Percentiles rank a stretch among this genome's conserved stretches.
These are phyloP conservation scores for Cabera pusaria DNA, from an alignment of 2,888 invertebrate genomes.

Conservation along the genomic window DNA sequence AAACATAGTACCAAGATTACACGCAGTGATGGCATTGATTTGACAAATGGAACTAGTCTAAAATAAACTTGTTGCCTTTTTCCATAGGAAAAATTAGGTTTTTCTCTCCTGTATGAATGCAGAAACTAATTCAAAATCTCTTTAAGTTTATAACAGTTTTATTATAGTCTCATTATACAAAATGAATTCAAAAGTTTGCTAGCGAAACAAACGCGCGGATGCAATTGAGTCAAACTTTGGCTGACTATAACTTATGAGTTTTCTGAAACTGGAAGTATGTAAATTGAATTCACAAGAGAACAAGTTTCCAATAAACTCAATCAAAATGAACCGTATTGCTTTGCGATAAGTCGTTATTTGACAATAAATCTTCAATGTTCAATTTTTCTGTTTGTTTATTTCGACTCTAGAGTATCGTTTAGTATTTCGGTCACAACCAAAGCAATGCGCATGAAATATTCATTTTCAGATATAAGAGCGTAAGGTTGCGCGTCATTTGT, in stretches of 20 bases:
- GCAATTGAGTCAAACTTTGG: constrained; percentile 29
- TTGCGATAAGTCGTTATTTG: constrained; percentile 11
- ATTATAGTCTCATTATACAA: background rate
- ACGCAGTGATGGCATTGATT: no score
- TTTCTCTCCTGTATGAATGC: no score
- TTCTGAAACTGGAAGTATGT: constrained; percentile 28
- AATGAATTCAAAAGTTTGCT: constrained; percentile 16
- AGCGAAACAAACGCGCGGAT: constrained; percentile 29
- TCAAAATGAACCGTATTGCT: constrained; percentile 18
- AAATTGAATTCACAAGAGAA: constrained; percentile 22
- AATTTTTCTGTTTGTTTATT: constrained; percentile 20
- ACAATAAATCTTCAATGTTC: constrained; percentile 16
- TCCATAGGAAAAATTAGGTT: no score
- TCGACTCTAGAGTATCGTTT: constrained; percentile 17
- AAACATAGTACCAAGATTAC: no score
- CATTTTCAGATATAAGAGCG: constrained; percentile 18
- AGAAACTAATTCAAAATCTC: no score
- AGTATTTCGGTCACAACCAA: constrained; percentile 21
- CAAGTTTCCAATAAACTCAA: constrained; percentile 17
- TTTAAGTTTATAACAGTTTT: no score
- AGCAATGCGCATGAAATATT: constrained; percentile 25
- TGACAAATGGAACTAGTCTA: no score
- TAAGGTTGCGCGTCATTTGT: constrained; percentile 21
- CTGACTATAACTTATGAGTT: constrained; percentile 31
- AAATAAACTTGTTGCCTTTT: no score